A percentile compares a stretch with the other conserved stretches of the same genome.
Evolutionary conservation across 2,888 invertebrate genomes (phyloP).

Genomic region (Drosophila fulvimacula): DNA sequence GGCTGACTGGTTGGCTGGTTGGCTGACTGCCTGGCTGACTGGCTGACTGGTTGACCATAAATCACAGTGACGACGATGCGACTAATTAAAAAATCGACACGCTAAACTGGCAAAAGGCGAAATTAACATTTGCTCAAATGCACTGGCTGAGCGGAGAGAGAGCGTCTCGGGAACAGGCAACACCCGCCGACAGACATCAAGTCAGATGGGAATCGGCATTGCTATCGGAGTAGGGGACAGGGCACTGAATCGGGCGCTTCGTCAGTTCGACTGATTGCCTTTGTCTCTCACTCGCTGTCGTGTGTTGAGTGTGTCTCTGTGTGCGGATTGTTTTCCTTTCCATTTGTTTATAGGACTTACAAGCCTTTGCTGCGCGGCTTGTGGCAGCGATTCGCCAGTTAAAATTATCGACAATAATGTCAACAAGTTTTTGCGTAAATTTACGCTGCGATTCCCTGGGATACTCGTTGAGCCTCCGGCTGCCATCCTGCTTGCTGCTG

Average conservation of each 20-base stretch:
- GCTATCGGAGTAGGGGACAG: slow-evolving; percentile 15
- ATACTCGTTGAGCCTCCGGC: slow-evolving; percentile 1
- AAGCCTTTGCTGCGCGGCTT: slow-evolving; percentile 44
- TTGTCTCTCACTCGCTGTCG: slow-evolving; percentile 42
- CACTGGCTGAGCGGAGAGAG: slow-evolving; percentile 3
- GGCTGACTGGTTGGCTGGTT: slow-evolving; percentile 8
- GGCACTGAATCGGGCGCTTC: slow-evolving; percentile 36
- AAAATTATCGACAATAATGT: slow-evolving; percentile 77
- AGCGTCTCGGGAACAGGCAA: slow-evolving; percentile 6
- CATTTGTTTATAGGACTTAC: slow-evolving; percentile 72
- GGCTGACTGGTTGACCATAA: slow-evolving; percentile 60
- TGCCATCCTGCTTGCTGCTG: slow-evolving; percentile 7
- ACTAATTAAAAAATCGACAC: slow-evolving; percentile 81
- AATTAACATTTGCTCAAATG: slow-evolving; percentile 72
- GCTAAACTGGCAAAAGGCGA: slow-evolving; percentile 79
- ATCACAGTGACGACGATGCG: slow-evolving; percentile 78
- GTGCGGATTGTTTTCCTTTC: slow-evolving; percentile 30
- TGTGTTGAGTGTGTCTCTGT: slow-evolving; percentile 21
- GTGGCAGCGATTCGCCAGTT: slow-evolving; percentile 45
- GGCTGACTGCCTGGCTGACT: slow-evolving; percentile 20
- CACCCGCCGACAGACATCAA: slow-evolving; percentile 56
- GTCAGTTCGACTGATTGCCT: slow-evolving; percentile 66
- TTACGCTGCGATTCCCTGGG: slow-evolving; percentile 23
- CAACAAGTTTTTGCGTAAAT: slow-evolving; percentile 69
- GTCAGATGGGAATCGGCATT: slow-evolving; percentile 47